Conservation (phyloP, 1,140 invertebrate genomes). For the Anthonomus grandis region DNA sequence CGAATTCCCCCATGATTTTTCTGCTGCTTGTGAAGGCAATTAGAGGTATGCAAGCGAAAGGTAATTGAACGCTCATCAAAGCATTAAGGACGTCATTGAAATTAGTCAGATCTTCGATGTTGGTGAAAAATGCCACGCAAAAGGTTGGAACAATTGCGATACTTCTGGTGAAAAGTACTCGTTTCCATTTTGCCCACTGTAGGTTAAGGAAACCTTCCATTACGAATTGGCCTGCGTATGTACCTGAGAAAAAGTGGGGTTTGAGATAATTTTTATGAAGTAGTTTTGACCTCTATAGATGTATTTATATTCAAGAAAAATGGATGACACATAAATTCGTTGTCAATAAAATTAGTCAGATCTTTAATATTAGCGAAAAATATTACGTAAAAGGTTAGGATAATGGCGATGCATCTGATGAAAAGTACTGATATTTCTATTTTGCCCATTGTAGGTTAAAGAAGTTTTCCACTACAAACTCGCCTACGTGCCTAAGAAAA, state of each 20-base stretch:
- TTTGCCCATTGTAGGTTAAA: conserved; percentile 83
- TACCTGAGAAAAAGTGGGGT: conserved; percentile 48
- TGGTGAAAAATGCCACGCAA: conserved; percentile 68
- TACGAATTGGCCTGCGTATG: conserved; percentile 72
- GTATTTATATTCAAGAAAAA: no score
- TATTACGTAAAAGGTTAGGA: conserved; percentile 81
- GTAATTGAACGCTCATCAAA: conserved; percentile 81
- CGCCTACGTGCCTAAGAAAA: conserved; percentile 63
- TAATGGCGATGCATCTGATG: conserved; percentile 82
- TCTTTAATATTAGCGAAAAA: conserved; percentile 71
- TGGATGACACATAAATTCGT: no score
- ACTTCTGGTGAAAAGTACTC: conserved; percentile 80
- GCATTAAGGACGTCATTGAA: conserved; percentile 93
- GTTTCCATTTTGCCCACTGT: conserved; percentile 84
- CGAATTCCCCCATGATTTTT: conserved; percentile 81
- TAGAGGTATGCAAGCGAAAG: conserved; percentile 81
- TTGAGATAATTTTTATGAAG: no score
- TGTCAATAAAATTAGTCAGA: conserved; percentile 82
- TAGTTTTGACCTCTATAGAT: no score
- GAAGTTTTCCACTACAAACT: conserved; percentile 83
- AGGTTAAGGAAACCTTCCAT: conserved; percentile 88
- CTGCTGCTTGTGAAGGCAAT: conserved; percentile 82
- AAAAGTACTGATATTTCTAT: conserved; percentile 86
- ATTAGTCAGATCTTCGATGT: conserved; percentile 71
- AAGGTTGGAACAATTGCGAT: conserved; percentile 91